Evolutionary conservation across 1,140 invertebrate genomes (phyloP).

Genomic region (Dendroctonus ponderosae): DNA sequence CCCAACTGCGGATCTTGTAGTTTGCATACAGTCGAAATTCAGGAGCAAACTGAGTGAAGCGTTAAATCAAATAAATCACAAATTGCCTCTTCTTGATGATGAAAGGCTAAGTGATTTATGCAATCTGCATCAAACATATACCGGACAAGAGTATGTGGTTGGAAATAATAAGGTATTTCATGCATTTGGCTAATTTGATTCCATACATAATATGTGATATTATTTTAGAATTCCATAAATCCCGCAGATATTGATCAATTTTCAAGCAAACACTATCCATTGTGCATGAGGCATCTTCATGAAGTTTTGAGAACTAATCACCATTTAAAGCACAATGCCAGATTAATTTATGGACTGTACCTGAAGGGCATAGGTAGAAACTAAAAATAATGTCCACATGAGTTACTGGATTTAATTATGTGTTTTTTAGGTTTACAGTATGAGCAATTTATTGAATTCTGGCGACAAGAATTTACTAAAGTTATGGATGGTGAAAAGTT

Average conservation of each 20-base stretch:
- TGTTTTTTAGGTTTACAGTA: slow-evolving; percentile 41
- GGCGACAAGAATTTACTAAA: slow-evolving; percentile 88
- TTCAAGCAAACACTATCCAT: slow-evolving; percentile 82
- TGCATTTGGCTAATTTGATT: neutral
- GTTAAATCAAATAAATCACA: slow-evolving; percentile 65
- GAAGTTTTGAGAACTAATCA: slow-evolving; percentile 73
- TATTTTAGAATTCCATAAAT: slow-evolving; percentile 37
- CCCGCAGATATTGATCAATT: slow-evolving; percentile 65
- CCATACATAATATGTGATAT: neutral
- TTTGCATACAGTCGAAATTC: slow-evolving; percentile 78
- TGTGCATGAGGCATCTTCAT: slow-evolving; percentile 92
- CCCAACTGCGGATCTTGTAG: slow-evolving; percentile 77
- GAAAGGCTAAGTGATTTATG: slow-evolving; percentile 70
- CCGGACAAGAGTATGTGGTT: slow-evolving; percentile 69
- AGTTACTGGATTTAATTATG: neutral
- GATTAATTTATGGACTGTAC: slow-evolving; percentile 92
- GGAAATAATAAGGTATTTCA: slow-evolving; percentile 45
- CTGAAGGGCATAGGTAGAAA: slow-evolving; percentile 70
- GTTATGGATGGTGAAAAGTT: slow-evolving; percentile 88
- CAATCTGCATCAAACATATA: slow-evolving; percentile 76
- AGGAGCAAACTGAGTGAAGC: slow-evolving; percentile 71
- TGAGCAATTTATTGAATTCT: slow-evolving; percentile 63
- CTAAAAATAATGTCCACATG: neutral
- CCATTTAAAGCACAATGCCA: slow-evolving; percentile 85
- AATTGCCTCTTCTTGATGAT: slow-evolving; percentile 74